Percentiles rank a stretch among this genome's conserved stretches.
Evolutionary conservation across 2,888 invertebrate genomes (phyloP).

Genomic region (Spialia ferax): DNA sequence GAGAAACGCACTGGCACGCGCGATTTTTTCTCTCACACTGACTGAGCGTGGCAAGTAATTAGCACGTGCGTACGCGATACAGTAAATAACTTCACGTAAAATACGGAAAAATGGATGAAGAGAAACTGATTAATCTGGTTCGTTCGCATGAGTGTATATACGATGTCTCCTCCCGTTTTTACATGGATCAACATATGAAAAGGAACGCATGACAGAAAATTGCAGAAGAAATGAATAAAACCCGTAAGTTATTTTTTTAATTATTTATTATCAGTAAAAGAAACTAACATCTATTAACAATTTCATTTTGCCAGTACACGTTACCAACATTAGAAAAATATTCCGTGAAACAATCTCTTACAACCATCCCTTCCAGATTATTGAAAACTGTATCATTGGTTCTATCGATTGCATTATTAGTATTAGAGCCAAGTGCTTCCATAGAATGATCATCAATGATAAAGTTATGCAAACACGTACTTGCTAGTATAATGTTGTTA

Average conservation of each 20-base stretch:
- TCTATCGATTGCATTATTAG: background rate
- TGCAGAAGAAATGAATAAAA: background rate
- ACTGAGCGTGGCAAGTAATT: slow-evolving; percentile 4
- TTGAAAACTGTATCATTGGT: background rate
- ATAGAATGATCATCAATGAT: slow-evolving; percentile 6
- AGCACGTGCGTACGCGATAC: slow-evolving; percentile 4
- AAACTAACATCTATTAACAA: slow-evolving; percentile 1
- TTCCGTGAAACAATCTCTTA: background rate
- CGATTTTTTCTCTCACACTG: slow-evolving; percentile 4
- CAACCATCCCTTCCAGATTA: background rate
- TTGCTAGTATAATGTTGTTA: slow-evolving; percentile 2
- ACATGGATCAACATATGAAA: background rate
- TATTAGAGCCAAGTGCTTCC: background rate
- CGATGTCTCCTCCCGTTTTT: background rate
- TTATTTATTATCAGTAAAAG: background rate
- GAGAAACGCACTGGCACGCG: slow-evolving; percentile 26
- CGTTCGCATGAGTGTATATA: background rate
- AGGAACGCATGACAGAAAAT: background rate
- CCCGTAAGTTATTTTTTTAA: slow-evolving; percentile 1
- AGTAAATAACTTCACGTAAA: slow-evolving; percentile 4
- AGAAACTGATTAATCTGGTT: slow-evolving; percentile 2
- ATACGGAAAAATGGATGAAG: slow-evolving; percentile 7
- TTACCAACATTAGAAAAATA: slow-evolving; percentile 2
- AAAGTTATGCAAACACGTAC: slow-evolving; percentile 10
- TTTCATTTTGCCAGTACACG: background rate